A percentile compares a stretch with the other conserved stretches of the same genome.
Evolutionary conservation across 2,888 invertebrate species (phyloP).

Genomic region (Metellina segmentata): DNA sequence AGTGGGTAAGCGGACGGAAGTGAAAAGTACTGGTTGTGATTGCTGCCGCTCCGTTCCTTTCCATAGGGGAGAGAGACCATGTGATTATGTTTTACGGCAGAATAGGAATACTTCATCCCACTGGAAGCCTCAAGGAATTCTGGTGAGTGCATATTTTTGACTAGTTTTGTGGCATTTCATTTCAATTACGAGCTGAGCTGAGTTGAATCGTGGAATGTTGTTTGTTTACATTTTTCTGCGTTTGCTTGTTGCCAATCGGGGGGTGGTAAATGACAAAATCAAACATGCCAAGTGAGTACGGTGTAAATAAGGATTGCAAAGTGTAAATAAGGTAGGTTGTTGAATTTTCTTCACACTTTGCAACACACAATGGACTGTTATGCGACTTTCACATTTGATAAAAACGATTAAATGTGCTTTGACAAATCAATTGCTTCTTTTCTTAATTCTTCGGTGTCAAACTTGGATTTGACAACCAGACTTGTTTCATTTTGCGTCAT

Average conservation of each 20-base stretch:
- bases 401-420: too few relatives aligned
- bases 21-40: conserved; percentile 5
- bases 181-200: too few relatives aligned
- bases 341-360: too few relatives aligned
- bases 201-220: neutral
- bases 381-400: too few relatives aligned
- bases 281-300: too few relatives aligned
- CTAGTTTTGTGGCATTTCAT: neutral
- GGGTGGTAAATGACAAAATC: neutral
- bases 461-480: too few relatives aligned
- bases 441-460: too few relatives aligned
- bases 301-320: too few relatives aligned
- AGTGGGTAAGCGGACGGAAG: conserved; percentile 29
- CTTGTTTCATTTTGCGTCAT: too few relatives aligned
- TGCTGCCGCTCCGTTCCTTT: neutral
- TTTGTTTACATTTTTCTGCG: neutral
- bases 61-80: neutral
- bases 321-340: too few relatives aligned
- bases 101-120: neutral
- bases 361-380: too few relatives aligned
- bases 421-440: too few relatives aligned
- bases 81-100: conserved; percentile 13
- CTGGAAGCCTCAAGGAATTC: neutral
- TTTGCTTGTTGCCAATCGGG: neutral
- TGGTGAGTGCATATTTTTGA: neutral